Evolutionary conservation across 2,113 vertebrate species (phyloP).

Genomic region (Xiphophorus maculatus): DNA sequence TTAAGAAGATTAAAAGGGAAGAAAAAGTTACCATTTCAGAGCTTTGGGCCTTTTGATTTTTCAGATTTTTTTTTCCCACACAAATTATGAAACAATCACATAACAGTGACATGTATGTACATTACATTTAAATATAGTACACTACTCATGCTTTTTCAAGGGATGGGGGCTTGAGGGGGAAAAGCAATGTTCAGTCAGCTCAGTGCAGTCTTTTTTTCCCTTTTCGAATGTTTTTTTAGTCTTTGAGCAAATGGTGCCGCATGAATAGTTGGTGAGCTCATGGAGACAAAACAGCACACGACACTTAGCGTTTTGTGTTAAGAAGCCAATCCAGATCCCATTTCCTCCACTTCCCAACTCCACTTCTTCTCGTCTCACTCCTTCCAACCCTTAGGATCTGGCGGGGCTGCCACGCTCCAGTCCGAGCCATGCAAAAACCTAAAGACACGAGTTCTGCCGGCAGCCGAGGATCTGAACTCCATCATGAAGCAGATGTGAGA

Average conservation of each 20-base stretch:
- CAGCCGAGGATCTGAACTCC: slow-evolving; percentile 65
- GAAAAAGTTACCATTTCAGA: slow-evolving; percentile 71
- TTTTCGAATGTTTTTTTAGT: slow-evolving; percentile 70
- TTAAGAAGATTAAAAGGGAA: slow-evolving; percentile 84
- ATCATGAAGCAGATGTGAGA: slow-evolving; percentile 64
- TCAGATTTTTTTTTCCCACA: slow-evolving; percentile 46
- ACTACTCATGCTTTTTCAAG: slow-evolving; percentile 85
- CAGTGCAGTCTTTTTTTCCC: slow-evolving; percentile 47
- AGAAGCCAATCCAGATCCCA: slow-evolving; percentile 75
- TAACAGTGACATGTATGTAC: slow-evolving; percentile 79
- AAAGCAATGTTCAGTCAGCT: slow-evolving; percentile 63
- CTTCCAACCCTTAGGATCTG: slow-evolving; percentile 63
- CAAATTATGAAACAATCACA: slow-evolving; percentile 74
- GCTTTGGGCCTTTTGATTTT: slow-evolving; percentile 30
- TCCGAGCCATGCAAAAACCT: slow-evolving; percentile 85
- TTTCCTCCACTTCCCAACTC: slow-evolving; percentile 27
- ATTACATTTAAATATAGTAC: slow-evolving; percentile 77
- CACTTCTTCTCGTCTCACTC: slow-evolving; percentile 33
- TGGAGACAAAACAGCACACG: slow-evolving; percentile 74
- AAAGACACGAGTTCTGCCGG: slow-evolving; percentile 58
- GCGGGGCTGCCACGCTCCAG: slow-evolving; percentile 83
- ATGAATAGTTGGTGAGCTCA: slow-evolving; percentile 62
- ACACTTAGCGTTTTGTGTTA: slow-evolving; percentile 68
- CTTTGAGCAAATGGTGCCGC: slow-evolving; percentile 72
- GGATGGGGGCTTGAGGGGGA: slow-evolving; percentile 18